These are phyloP conservation scores for Mamestra configurata DNA, from an alignment of 1,140 invertebrate species.

Conservation along the genomic window DNA sequence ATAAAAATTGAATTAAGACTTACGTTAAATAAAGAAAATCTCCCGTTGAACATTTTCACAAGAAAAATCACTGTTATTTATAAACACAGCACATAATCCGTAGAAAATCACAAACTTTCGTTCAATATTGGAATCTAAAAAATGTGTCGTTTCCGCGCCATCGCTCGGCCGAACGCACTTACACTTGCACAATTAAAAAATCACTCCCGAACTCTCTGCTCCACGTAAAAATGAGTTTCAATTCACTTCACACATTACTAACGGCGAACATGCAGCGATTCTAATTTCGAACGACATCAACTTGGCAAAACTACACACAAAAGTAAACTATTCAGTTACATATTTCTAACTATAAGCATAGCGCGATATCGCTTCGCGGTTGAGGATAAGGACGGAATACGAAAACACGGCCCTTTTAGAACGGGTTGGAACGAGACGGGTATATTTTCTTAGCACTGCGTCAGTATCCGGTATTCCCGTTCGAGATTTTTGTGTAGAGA, in stretches of 20 bases:
- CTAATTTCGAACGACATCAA: constrained; percentile 70
- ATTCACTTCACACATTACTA: constrained; percentile 38
- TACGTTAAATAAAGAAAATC: constrained; percentile 61
- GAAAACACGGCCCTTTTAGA: constrained; percentile 22
- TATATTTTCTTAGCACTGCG: constrained; percentile 57
- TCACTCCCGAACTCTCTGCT: constrained; percentile 25
- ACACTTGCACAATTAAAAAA: constrained; percentile 27
- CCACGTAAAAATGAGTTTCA: constrained; percentile 37
- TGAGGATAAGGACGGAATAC: constrained; percentile 65
- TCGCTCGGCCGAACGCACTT: constrained; percentile 32
- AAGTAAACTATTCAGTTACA: constrained; percentile 61
- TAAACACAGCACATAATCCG: constrained; percentile 48
- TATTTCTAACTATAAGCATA: constrained; percentile 55
- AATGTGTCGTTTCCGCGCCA: constrained; percentile 48
- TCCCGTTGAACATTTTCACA: constrained; percentile 63
- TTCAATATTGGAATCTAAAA: constrained; percentile 50
- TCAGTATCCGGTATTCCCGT: constrained; percentile 79
- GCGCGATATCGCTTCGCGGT: constrained; percentile 55
- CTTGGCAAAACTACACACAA: constrained; percentile 76
- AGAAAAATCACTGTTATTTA: constrained; percentile 44
- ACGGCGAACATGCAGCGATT: constrained; percentile 56
- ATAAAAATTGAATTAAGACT: constrained; percentile 53
- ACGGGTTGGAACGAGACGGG: constrained; percentile 61
- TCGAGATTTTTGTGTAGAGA: constrained; percentile 69
- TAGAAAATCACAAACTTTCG: constrained; percentile 48